A percentile compares a stretch with the other conserved stretches of the same genome.
These are phyloP conservation scores for Hafferia zeledoni DNA, from an alignment of 2,797 vertebrate species.

Conservation along the genomic window DNA sequence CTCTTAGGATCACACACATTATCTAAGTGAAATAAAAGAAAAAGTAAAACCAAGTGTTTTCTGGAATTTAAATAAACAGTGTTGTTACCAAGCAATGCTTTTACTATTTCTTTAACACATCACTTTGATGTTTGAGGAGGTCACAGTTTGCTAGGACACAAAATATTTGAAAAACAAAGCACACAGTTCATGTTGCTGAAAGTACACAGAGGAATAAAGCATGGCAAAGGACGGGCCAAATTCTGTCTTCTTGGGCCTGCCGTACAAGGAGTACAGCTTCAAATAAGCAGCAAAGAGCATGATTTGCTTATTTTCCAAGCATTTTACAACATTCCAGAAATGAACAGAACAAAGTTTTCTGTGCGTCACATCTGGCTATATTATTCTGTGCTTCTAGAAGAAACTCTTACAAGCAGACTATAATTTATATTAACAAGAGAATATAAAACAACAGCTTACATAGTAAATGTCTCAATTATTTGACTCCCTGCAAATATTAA, in stretches of 20 bases:
- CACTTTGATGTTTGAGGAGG: background rate
- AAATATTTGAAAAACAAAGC: slow-evolving; percentile 46
- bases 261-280: background rate
- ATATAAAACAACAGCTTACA: background rate
- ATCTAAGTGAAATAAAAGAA: background rate
- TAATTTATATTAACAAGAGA: background rate
- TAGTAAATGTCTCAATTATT: background rate
- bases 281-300: background rate
- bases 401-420: background rate
- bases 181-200: background rate
- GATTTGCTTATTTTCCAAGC: background rate
- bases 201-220: slow-evolving; percentile 9
- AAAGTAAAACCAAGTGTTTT: background rate
- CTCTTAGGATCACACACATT: background rate
- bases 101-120: slow-evolving; percentile 14
- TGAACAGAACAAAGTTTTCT: slow-evolving; percentile 13
- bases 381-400: background rate
- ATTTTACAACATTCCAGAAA: slow-evolving; percentile 10
- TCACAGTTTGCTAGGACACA: slow-evolving; percentile 22
- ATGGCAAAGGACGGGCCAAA: background rate
- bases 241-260: background rate
- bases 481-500: background rate
- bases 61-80: background rate
- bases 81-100: slow-evolving; percentile 21
- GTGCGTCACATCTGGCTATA: background rate